Percentiles rank a stretch among this genome's conserved stretches.
Conservation (phyloP, 2,113 vertebrate species). For the Hippopotamus amphibius region DNA sequence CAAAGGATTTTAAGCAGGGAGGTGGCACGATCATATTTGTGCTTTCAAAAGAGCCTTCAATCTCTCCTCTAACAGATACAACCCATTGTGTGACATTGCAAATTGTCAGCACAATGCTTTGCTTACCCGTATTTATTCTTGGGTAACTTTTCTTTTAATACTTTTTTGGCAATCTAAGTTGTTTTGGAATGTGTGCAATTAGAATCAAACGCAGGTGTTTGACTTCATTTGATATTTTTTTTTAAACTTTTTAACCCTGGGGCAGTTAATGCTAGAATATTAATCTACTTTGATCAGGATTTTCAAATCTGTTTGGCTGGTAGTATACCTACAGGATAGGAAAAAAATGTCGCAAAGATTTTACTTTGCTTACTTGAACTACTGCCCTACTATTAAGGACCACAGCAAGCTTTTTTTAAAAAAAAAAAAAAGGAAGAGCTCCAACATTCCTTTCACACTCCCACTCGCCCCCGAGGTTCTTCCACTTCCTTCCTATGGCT, state of each 20-base stretch:
- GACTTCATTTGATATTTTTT: constrained; percentile 62
- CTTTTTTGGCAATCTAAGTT: constrained; percentile 71
- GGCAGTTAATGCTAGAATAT: background rate
- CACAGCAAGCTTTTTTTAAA: constrained; percentile 68
- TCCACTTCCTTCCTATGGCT: constrained; percentile 99
- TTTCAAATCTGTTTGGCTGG: constrained; percentile 51
- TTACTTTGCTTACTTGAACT: constrained; percentile 1
- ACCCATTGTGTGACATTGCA: constrained; percentile 60
- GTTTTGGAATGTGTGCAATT: constrained; percentile 70
- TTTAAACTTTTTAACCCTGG: background rate
- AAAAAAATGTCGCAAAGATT: background rate
- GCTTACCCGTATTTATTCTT: constrained; percentile 79
- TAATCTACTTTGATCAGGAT: background rate
- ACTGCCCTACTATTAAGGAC: constrained; percentile 41
- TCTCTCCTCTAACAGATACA: background rate
- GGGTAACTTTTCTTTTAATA: constrained; percentile 79
- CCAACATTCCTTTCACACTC: constrained; percentile 95
- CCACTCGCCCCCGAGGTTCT: constrained; percentile 91
- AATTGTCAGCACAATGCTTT: constrained; percentile 71
- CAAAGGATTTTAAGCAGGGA: background rate
- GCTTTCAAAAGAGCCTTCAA: constrained; percentile 33
- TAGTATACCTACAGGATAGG: background rate
- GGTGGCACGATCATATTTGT: background rate
- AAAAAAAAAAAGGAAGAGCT: constrained; percentile 70
- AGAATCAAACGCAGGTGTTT: constrained; percentile 71